These are phyloP conservation scores for Polyommatus iphigenia DNA, from an alignment of 2,888 invertebrate species.

Conservation along the genomic window DNA sequence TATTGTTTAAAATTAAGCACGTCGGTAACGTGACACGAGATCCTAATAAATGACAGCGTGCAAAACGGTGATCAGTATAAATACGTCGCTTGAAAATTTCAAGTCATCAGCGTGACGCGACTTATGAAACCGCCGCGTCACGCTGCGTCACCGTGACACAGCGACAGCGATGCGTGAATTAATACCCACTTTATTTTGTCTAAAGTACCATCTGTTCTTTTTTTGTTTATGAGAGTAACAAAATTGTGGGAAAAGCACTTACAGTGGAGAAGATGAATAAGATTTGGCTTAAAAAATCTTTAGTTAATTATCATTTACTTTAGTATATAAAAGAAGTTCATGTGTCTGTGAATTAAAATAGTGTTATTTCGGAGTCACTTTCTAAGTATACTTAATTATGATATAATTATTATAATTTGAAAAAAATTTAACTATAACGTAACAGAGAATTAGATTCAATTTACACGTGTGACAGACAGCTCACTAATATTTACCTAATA, in stretches of 20 bases:
- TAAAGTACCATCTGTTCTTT: conserved; percentile 30
- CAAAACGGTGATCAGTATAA: conserved; percentile 33
- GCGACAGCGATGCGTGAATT: conserved; percentile 36
- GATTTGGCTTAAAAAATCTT: too few species aligned
- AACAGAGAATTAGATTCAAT: neutral
- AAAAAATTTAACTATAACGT: too few species aligned
- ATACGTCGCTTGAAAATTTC: conserved; percentile 59
- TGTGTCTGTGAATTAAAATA: too few species aligned
- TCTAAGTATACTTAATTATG: too few species aligned
- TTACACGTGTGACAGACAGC: neutral
- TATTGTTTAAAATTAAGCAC: conserved; percentile 13
- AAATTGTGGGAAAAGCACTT: neutral
- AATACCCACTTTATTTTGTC: conserved; percentile 34
- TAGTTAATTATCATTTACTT: too few species aligned
- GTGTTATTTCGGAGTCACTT: too few species aligned
- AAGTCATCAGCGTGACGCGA: conserved; percentile 58
- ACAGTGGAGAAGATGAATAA: neutral
- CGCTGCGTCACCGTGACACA: conserved; percentile 60
- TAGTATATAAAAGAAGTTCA: too few species aligned
- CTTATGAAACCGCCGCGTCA: conserved; percentile 50
- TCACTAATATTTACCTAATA: neutral
- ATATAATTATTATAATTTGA: too few species aligned
- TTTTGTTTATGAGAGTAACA: conserved; percentile 15
- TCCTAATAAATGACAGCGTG: conserved; percentile 30
- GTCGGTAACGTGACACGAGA: conserved; percentile 19